Conservation (phyloP, 2,888 invertebrate species). For the Tachina fera region DNA sequence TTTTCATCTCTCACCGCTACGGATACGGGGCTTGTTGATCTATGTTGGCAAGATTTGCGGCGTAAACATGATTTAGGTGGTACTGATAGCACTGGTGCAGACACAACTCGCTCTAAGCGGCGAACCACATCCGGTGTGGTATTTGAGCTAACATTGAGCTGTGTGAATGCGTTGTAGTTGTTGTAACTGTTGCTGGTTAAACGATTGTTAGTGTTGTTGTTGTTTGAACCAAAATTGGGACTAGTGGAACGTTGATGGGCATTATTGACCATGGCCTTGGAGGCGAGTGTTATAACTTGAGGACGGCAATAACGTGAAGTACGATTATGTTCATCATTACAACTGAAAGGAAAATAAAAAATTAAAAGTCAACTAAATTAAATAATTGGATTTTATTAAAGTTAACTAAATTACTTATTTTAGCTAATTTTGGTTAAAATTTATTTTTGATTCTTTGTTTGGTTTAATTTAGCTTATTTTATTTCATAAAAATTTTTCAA, state of each 20-base stretch:
- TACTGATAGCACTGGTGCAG: constrained; percentile 79
- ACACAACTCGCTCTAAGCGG: constrained; percentile 78
- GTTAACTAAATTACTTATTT: not conserved
- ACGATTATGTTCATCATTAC: constrained; percentile 80
- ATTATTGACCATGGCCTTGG: constrained; percentile 81
- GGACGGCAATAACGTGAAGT: constrained; percentile 81
- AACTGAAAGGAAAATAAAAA: constrained; percentile 75
- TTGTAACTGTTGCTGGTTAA: constrained; percentile 61
- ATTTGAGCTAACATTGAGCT: constrained; percentile 71
- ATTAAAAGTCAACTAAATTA: not conserved
- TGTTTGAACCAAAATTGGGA: constrained; percentile 67
- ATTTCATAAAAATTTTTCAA: no score
- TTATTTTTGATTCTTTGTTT: no score
- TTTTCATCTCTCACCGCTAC: constrained; percentile 55
- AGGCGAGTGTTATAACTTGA: constrained; percentile 81
- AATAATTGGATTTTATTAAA: not conserved
- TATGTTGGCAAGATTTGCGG: constrained; percentile 80
- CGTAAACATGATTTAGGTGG: constrained; percentile 85
- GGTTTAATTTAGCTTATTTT: no score
- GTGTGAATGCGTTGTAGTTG: constrained; percentile 55
- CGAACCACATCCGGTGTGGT: constrained; percentile 74
- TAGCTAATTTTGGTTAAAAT: no score
- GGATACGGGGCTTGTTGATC: constrained; percentile 51
- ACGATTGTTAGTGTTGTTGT: constrained; percentile 61
- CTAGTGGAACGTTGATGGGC: constrained; percentile 72